Base-by-base conservation (phyloP, 1,140 invertebrate genomes). In the Aricia agestis region DNA sequence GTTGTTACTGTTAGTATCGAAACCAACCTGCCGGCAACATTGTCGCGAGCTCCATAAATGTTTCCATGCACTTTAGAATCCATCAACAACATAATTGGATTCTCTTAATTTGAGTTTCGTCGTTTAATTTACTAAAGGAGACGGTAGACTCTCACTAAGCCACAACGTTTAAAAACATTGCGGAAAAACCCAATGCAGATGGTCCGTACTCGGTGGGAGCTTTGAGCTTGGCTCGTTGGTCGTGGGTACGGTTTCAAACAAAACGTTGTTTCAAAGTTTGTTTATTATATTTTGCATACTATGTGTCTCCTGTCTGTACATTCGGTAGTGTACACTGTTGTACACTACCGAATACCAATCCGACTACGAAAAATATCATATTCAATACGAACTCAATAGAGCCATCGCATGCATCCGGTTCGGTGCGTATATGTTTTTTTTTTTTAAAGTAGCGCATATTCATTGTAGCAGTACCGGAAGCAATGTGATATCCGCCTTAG, bases 71-170 rank as follows among this genome's bases (percentile, higher is more conserved):
- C 71, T 76, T 74, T 70, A 70, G 70, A 76, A 75, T 71, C 74
- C 76, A 81, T 81, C 75, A 74, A 77, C 72, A 77, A 78, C 76
- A 81, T 81, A 79, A 81, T 81, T 81, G 76, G 72, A 78, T 78
- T 75, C 71, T 69, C 74, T 81, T 74, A 79, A 63, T 79, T 79
- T 69, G 70, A 69, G 67, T 36, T 36, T 72, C 67, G 19, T 63
- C 59, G 59, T 63, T 18, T 63, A 18, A 63, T 63, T 63, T 63
- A 19, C 59, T 63, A 52, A 52, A 52, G 45, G 45, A 52, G 11
- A 52, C 13, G 9, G 13, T 4, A 52, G 11, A 52, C 13, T 13
- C 1, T 52, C 45, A 1, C 3, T 52, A 52, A 15, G 3, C 13
- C 45, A 10, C 13, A 52, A 15, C 4, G 45, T 52, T 11, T 1